Evolutionary conservation across 1,140 invertebrate species (phyloP), one percentile per base, ranked within the genome.

Genomic region (Oryctes rhinoceros): DNA sequence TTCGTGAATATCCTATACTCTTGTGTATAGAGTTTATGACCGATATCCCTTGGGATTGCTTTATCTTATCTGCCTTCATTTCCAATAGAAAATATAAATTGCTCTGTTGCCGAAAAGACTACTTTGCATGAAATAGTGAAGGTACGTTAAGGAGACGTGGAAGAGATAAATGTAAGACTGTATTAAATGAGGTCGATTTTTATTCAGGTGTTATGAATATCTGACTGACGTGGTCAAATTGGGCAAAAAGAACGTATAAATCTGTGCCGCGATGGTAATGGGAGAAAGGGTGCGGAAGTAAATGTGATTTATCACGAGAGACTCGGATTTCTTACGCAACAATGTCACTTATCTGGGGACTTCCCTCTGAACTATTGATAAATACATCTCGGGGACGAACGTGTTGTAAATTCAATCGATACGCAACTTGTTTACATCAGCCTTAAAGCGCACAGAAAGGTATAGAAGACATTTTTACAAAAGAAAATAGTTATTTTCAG

Each of bases 191-290:
- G 75, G 75, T 44, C 75, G 39, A 76, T 76, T 76, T 76, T 76
- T 76, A 76, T 47, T 49, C 75, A 76, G 75, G 75, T 76, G 75
- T 76, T 76, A 76, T 76, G 75, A 76, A 76, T 76, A 76, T 76
- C 76, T 80, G 76, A 80, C 80, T 78, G 80, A 80, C 80, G 39
- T 78, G 80, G 76, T 80, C 80, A 80, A 80, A 80, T 80, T 80
- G 53, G 80, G 75, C 62, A 71, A 80, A 81, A 83, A 78, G 79
- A 80, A 62, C 20, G 74, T 74, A 83, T 83, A 83, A 80, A 83
- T 83, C 82, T 77, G 47, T 80, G 82, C 62, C 82, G 79, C 65
- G 79, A 76, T 81, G 47, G 81, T 81, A 81, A 81, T 83, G 78
- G 79, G 67, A 53, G 79, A 53, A 80, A 78, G 77, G 37, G 47